Evolutionary conservation across 2,888 invertebrate species (phyloP).

Genomic region (Morpho achilles): DNA sequence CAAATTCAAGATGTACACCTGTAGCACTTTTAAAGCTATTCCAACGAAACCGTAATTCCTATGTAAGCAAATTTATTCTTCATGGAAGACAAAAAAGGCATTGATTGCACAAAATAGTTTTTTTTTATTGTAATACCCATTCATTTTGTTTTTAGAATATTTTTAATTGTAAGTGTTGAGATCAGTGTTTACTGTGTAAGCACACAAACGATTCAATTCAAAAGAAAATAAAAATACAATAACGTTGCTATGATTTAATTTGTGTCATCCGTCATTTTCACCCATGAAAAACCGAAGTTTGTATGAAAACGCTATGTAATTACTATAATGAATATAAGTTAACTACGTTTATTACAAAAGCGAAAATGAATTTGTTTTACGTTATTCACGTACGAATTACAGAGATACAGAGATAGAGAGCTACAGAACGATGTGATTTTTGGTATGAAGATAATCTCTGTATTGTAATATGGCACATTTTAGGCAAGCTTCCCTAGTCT

Average conservation of each 20-base stretch:
- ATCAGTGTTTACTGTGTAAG: slow-evolving; percentile 86
- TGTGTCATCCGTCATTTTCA: slow-evolving; percentile 49
- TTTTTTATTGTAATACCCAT: slow-evolving; percentile 57
- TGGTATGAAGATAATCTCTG: too few relatives aligned
- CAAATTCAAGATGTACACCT: slow-evolving; percentile 39
- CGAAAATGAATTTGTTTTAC: too few relatives aligned
- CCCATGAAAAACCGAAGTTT: too few relatives aligned
- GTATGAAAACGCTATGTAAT: too few relatives aligned
- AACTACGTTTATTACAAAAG: too few relatives aligned
- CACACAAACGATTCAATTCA: slow-evolving; percentile 83
- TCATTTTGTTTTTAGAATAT: slow-evolving; percentile 80
- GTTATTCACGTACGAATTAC: too few relatives aligned
- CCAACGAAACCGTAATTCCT: slow-evolving; percentile 55
- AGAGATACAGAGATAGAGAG: too few relatives aligned
- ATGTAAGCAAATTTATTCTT: slow-evolving; percentile 49
- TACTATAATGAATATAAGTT: too few relatives aligned
- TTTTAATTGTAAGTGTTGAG: slow-evolving; percentile 85
- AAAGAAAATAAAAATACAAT: slow-evolving; percentile 80
- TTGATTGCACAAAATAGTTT: slow-evolving; percentile 73
- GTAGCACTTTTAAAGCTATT: slow-evolving; percentile 61
- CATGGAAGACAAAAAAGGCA: slow-evolving; percentile 50
- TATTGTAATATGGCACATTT: too few relatives aligned
- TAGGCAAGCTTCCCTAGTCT: too few relatives aligned
- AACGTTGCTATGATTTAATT: slow-evolving; percentile 82
- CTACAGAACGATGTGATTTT: too few relatives aligned